Percentiles rank a stretch among this genome's conserved stretches.
Conservation (phyloP, 2,113 vertebrate genomes). For the Poeciliopsis occidentalis region DNA sequence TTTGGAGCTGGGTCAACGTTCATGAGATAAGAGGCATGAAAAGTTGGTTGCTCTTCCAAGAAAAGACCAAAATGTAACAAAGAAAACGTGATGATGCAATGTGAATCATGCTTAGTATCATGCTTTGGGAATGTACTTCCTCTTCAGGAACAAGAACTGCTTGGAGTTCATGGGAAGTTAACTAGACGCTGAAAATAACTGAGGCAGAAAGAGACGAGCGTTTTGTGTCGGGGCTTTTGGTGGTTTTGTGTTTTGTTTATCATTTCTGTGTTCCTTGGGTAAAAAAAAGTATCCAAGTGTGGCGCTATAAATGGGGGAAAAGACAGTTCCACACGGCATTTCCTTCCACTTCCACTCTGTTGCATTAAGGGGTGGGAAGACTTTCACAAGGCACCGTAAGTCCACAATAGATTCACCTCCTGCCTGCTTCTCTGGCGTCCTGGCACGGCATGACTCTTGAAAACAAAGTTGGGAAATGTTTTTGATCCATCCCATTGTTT, state of each 20-base stretch:
- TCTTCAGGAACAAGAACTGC: too few relatives aligned
- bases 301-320: background rate
- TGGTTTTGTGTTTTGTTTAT: too few relatives aligned
- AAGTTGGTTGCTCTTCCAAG: background rate
- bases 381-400: background rate
- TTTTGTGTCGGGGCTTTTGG: background rate
- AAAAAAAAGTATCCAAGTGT: background rate
- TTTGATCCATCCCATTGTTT: background rate
- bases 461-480: background rate
- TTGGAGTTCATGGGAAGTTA: too few relatives aligned
- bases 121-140: too few relatives aligned
- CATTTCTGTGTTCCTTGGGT: background rate
- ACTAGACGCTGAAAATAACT: background rate
- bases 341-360: background rate
- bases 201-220: too few relatives aligned
- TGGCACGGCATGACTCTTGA: background rate
- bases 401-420: background rate
- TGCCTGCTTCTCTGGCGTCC: background rate
- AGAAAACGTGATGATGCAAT: too few relatives aligned
- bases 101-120: too few relatives aligned
- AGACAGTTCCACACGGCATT: background rate
- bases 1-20: background rate
- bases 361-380: background rate
- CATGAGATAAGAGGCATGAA: background rate
- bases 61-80: background rate